These are phyloP conservation scores for Escarpia spicata DNA, from an alignment of 2,888 invertebrate species.

Conservation along the genomic window DNA sequence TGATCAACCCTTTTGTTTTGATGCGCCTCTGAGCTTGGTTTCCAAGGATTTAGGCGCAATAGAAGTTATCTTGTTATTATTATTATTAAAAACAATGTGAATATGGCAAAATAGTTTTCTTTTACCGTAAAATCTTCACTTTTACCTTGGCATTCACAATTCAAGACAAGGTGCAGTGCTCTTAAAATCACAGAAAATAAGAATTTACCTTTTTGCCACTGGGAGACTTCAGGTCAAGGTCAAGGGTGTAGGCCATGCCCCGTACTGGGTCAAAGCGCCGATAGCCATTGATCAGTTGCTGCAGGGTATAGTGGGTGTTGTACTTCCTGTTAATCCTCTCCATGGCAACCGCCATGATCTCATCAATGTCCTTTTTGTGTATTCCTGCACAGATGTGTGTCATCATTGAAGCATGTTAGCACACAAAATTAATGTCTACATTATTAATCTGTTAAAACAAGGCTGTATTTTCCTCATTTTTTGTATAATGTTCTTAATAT, in stretches of 20 bases:
- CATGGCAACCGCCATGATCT: conserved; percentile 69
- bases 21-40: too few relatives aligned
- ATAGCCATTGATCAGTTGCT: conserved; percentile 75
- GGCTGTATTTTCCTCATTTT: background rate
- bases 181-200: background rate
- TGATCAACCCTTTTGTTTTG: too few relatives aligned
- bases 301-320: conserved; percentile 61
- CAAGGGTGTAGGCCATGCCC: conserved; percentile 86
- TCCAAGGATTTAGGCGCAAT: too few relatives aligned
- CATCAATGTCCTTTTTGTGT: conserved; percentile 72
- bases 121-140: background rate
- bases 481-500: background rate
- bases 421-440: background rate
- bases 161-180: background rate
- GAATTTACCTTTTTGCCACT: conserved; percentile 31
- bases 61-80: too few relatives aligned
- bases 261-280: conserved; percentile 83
- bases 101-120: background rate
- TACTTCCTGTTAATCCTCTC: conserved; percentile 53
- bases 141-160: background rate
- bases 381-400: conserved; percentile 63
- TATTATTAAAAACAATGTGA: background rate
- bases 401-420: background rate
- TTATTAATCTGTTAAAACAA: too few relatives aligned
- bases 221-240: conserved; percentile 66